Conservation (phyloP, 1,140 invertebrate genomes). For the Ladona fulva region DNA sequence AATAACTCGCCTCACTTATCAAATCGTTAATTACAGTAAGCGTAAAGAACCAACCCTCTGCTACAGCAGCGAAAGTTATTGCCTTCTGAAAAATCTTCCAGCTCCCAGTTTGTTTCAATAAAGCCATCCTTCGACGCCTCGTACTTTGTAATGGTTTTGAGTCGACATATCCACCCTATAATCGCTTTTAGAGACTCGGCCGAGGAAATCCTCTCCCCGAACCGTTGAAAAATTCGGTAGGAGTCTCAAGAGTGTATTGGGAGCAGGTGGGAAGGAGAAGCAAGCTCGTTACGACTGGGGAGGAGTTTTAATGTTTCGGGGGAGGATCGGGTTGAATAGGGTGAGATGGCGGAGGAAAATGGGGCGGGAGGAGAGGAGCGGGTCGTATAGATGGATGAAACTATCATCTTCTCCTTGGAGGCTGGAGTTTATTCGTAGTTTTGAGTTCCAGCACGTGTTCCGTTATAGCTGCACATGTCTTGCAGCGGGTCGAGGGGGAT, state of each 20-base stretch:
- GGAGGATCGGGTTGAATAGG: too few relatives aligned
- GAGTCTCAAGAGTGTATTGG: neutral
- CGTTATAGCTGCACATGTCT: neutral
- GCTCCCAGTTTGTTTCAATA: neutral
- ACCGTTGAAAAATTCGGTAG: neutral
- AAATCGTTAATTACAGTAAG: too few relatives aligned
- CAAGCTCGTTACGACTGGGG: too few relatives aligned
- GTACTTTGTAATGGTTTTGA: neutral
- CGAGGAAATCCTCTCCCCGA: neutral
- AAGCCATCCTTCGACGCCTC: neutral
- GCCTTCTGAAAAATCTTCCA: too few relatives aligned
- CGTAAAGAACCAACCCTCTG: too few relatives aligned
- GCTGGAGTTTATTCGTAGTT: neutral
- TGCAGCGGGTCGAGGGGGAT: neutral
- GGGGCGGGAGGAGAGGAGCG: neutral
- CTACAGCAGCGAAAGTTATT: too few relatives aligned
- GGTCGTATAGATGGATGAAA: neutral
- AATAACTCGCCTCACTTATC: too few relatives aligned
- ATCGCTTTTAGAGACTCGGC: neutral
- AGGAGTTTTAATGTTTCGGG: too few relatives aligned
- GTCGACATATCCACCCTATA: neutral
- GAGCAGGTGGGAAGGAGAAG: too few relatives aligned
- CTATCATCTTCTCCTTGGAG: neutral
- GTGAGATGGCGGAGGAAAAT: neutral
- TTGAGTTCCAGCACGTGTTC: neutral